Base-by-base conservation (phyloP, 2,113 vertebrate species). In the Cygnus atratus region DNA sequence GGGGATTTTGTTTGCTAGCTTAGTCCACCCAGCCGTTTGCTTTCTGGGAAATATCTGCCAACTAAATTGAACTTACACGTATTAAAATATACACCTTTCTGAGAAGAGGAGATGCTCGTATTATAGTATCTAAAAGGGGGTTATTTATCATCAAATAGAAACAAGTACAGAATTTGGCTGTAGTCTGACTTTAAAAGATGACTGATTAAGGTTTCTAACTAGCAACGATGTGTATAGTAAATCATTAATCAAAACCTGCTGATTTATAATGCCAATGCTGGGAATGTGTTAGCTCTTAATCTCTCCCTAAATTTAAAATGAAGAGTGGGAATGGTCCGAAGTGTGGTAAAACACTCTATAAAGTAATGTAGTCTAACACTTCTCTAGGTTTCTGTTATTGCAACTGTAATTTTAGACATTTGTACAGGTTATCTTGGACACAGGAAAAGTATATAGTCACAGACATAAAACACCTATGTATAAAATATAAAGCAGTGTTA, bases 401-500 rank as follows among this genome's bases (percentile, higher is more conserved):
- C 96, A 98, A 97, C 94, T 97, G 95, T 95, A 97, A 97, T 91
- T 97, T 95, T 87, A 91, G 96, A 97, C 96, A 95, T 96, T 95
- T 96, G 97, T 97, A 97, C 96, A 97, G 97, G 87, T 97, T 97
- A 96, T 95, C 84, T 98, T 89, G 88, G 96, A 97, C 97, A 97
- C 92, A 96, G 94, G 95, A 95, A 96, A 97, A 97, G 94, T 96
- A 97, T 97, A 97, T 96, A 92, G 96, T 96, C 93, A 93, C 92
- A 89, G 91, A 97, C 96, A 96, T 91, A 97, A 97, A 97, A 97
- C 96, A 97, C 96, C 93, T 96, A 84, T 88, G 96, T 97, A 93
- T 90, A 96, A 97, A 97, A 96, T 91, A 94, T 97, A 96, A 97
- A 97, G 96, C 97, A 98, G 96, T 97, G 97, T 98, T 97, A 98